A percentile compares a stretch with the other conserved stretches of the same genome.
Conservation (phyloP, 2,888 invertebrate genomes). For the Bibio marci region DNA sequence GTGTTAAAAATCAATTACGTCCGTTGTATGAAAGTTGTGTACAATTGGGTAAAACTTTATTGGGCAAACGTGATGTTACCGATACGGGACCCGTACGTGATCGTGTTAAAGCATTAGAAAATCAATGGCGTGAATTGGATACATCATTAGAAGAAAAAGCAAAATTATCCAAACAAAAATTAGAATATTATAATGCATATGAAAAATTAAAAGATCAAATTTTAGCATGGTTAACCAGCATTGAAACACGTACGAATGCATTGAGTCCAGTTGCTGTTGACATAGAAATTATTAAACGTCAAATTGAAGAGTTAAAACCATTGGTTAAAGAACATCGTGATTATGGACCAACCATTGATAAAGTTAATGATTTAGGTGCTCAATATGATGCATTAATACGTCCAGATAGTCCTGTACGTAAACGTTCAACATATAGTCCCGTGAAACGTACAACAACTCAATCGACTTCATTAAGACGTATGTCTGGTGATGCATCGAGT, state of each 20-base stretch:
- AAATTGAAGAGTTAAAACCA: constrained; percentile 70
- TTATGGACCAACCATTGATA: constrained; percentile 70
- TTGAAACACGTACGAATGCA: constrained; percentile 58
- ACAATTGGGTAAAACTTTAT: constrained; percentile 60
- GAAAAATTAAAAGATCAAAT: constrained; percentile 66
- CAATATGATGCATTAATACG: constrained; percentile 69
- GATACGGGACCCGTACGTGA: constrained; percentile 72
- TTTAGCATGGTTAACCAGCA: constrained; percentile 65
- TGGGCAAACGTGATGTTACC: constrained; percentile 73
- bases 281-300: constrained; percentile 64
- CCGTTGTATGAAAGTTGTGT: constrained; percentile 61
- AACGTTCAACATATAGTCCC: constrained; percentile 62
- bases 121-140: constrained; percentile 77
- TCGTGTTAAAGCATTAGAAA: constrained; percentile 70
- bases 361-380: constrained; percentile 73
- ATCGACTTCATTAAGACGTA: constrained; percentile 37
- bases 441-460: constrained; percentile 45
- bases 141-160: constrained; percentile 68
- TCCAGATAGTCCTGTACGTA: constrained; percentile 62
- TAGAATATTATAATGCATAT: constrained; percentile 74
- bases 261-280: constrained; percentile 79
- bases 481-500: constrained; percentile 53
- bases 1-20: constrained; percentile 39
- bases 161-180: constrained; percentile 62
- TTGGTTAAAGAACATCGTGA: constrained; percentile 79